Evolutionary conservation across 2,797 vertebrate genomes (phyloP).

Genomic region (Cryptoblepharus egeriae): DNA sequence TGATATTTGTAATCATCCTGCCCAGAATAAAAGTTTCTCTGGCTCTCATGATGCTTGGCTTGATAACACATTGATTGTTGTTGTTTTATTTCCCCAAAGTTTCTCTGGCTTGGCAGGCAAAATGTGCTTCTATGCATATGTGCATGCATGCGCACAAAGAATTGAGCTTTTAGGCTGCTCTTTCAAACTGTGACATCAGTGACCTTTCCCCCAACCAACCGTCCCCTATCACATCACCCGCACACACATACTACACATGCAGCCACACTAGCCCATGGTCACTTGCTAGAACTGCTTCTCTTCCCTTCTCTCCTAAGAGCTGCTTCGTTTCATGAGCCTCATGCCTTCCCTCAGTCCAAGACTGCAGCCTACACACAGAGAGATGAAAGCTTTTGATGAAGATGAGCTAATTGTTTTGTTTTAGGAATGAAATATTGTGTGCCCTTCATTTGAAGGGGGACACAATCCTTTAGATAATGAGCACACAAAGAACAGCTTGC

Average conservation of each 20-base stretch:
- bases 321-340: too few species aligned
- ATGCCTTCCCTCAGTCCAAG: neutral
- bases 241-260: too few species aligned
- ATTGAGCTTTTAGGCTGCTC: too few species aligned
- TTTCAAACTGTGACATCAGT: too few species aligned
- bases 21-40: too few species aligned
- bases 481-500: neutral
- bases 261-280: too few species aligned
- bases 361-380: neutral
- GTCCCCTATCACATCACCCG: too few species aligned
- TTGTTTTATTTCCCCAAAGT: neutral
- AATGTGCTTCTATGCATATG: neutral
- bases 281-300: neutral
- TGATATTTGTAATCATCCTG: neutral
- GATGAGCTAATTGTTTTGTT: neutral
- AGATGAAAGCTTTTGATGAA: neutral
- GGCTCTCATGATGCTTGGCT: neutral
- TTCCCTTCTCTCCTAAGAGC: neutral
- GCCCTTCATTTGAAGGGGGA: neutral
- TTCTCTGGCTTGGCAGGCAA: neutral
- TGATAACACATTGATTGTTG: neutral
- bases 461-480: neutral
- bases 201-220: too few species aligned
- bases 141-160: too few species aligned
- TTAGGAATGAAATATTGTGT: neutral